phyloP scores from a whole-genome alignment of 2,113 vertebrate genomes.

The Agelaius tricolor region DNA sequence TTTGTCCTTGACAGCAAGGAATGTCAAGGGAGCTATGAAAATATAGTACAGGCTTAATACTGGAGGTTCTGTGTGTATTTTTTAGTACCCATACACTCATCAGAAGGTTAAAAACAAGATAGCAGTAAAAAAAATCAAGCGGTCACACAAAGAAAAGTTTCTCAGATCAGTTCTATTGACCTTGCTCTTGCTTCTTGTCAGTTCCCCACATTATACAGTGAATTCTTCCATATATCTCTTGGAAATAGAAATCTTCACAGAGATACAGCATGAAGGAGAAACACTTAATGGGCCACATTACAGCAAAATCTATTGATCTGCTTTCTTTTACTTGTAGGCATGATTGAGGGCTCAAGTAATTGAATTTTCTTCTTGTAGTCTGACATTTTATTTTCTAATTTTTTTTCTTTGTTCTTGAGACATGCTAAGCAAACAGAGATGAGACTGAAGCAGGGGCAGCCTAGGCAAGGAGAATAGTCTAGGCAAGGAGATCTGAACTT shows the following conservation, averaged over 20 bases:
- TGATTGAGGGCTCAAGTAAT: constrained; percentile 74
- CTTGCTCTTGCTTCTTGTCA: not conserved
- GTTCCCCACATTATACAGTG: not conserved
- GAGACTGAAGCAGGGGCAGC: not conserved
- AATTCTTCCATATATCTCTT: constrained; percentile 23
- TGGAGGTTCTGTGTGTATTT: not conserved
- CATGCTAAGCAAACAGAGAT: constrained; percentile 56
- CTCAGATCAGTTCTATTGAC: not conserved
- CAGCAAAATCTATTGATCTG: constrained; percentile 66
- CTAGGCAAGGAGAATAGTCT: not conserved
- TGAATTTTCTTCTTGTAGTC: constrained; percentile 71
- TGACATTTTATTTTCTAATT: constrained; percentile 69
- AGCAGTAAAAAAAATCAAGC: not conserved
- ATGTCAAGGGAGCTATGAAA: not conserved
- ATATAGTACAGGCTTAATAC: not conserved
- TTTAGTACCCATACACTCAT: not conserved
- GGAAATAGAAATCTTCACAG: constrained; percentile 65
- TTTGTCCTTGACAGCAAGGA: not conserved
- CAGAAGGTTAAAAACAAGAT: not conserved
- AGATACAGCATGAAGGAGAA: constrained; percentile 67
- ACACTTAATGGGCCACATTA: constrained; percentile 65
- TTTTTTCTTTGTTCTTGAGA: constrained; percentile 49
- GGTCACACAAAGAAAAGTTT: not conserved
- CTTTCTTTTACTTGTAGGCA: constrained; percentile 72
- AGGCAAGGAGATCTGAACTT: not conserved